These are phyloP conservation scores for Mimachlamys varia DNA, from an alignment of 2,888 invertebrate species.

Conservation along the genomic window DNA sequence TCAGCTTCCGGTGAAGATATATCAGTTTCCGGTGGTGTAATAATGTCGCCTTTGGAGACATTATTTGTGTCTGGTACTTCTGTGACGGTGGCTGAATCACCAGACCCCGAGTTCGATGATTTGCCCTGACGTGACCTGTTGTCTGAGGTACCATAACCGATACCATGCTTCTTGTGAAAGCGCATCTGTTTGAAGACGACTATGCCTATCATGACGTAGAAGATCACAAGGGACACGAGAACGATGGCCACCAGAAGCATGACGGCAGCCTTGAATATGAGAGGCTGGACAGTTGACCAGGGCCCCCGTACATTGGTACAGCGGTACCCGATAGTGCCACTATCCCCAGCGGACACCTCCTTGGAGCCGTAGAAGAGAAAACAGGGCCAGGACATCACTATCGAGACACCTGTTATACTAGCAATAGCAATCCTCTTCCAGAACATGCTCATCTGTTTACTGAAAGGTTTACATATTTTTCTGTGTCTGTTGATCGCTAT, in stretches of 20 bases:
- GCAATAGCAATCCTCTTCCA: conserved; percentile 13
- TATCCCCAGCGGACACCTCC: not conserved
- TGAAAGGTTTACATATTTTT: not conserved
- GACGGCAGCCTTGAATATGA: not conserved
- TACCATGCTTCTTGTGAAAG: not conserved
- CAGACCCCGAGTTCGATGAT: not conserved
- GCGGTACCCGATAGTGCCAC: not conserved
- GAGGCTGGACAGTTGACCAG: not conserved
- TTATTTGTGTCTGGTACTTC: not conserved
- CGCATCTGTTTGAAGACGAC: not conserved
- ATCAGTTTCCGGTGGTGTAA: not conserved
- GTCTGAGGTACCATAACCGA: not conserved
- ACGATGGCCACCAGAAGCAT: not conserved
- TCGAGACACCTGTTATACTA: not conserved
- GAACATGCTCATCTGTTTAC: not conserved
- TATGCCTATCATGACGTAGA: not conserved
- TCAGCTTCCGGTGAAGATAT: not conserved
- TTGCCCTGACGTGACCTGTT: not conserved
- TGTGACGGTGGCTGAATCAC: not conserved
- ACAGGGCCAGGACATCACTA: conserved; percentile 3
- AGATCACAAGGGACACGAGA: not conserved
- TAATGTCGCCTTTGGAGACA: not conserved
- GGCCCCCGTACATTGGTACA: not conserved
- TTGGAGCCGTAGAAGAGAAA: not conserved
- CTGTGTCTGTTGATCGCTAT: not conserved